Evolutionary conservation across 2,113 vertebrate species (phyloP), one percentile per base, ranked within the genome.

Genomic region (Eublepharis macularius): DNA sequence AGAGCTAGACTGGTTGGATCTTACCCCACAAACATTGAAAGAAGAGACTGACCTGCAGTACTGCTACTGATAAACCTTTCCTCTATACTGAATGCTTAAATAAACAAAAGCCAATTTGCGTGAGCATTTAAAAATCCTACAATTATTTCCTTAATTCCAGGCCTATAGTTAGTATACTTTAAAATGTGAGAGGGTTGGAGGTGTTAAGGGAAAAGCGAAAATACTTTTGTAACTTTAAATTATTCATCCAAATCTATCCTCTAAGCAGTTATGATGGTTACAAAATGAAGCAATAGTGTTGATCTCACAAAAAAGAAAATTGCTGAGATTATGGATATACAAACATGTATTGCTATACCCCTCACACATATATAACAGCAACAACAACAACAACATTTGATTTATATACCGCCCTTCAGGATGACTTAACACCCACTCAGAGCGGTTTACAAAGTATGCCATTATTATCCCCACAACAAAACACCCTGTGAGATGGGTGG

Each of bases 251-350:
- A 73, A 43, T 49, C 11, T 57, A 6, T 63, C 26, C 26, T 2
- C 39, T 77, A 39, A 57, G n/a, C 51, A 54, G 36, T 32, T 49
- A 51, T 34, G 51, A 14, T 32, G 13, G 29, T 43, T 41, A 8
- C 26, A n/a, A 74, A 82, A 14, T 49, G 10, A 49, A 16, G 7
- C 66, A 76, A 69, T 10, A 84, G 36, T 24, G 11, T 16, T 69
- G 32, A 39, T 32, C 36, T 76, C 51, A 9, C 49, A 12, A 21
- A 81, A 89, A 87, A 76, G 4, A 74, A 79, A 81, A 84, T 51
- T 0, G 1, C 12, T 82, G 74, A 84, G 76, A 26, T 21, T 1
- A 45, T 0, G 2, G 0, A 26, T 60, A 60, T 9, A 63, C 60
- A 63, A 63, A 24, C 2, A 63, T 63, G 24, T 26, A 68, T 72